Conservation (phyloP, 1,140 invertebrate species). For the Drosophila melanica region DNA sequence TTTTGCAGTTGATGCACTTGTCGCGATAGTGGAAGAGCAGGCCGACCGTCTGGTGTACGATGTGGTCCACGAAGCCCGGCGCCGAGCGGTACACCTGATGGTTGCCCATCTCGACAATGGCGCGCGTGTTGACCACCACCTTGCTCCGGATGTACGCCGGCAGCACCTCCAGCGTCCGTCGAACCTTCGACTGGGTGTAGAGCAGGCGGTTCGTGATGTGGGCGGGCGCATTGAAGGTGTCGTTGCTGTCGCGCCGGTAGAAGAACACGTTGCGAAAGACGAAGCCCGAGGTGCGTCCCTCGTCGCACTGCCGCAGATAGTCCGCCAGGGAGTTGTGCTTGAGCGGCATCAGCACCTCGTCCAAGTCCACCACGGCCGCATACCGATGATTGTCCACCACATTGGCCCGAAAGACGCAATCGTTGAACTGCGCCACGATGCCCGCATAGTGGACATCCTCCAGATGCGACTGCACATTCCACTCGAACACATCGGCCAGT, state of each 20-base stretch:
- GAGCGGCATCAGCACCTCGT: conserved; percentile 87
- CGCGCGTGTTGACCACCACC: conserved; percentile 86
- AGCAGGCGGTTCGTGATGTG: conserved; percentile 81
- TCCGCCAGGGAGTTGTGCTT: conserved; percentile 77
- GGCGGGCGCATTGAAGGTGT: conserved; percentile 84
- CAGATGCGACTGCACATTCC: conserved; percentile 85
- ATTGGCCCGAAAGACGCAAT: conserved; percentile 86
- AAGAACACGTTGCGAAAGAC: conserved; percentile 88
- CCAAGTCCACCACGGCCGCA: conserved; percentile 86
- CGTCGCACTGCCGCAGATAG: conserved; percentile 80
- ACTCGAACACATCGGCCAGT: conserved; percentile 85
- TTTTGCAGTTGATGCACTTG: conserved; percentile 85
- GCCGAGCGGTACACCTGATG: conserved; percentile 86
- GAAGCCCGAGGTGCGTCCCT: conserved; percentile 83
- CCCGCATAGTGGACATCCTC: conserved; percentile 86
- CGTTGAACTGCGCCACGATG: conserved; percentile 87
- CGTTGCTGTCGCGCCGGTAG: conserved; percentile 86
- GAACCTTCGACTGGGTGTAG: conserved; percentile 85
- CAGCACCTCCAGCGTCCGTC: conserved; percentile 85
- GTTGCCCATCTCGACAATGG: conserved; percentile 87
- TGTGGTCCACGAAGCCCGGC: conserved; percentile 62
- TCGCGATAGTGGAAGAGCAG: conserved; percentile 80
- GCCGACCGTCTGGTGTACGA: conserved; percentile 70
- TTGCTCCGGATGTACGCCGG: conserved; percentile 86
- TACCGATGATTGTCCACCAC: conserved; percentile 84